Conservation (phyloP, 2,113 vertebrate species). For the Hiodon alosoides region DNA sequence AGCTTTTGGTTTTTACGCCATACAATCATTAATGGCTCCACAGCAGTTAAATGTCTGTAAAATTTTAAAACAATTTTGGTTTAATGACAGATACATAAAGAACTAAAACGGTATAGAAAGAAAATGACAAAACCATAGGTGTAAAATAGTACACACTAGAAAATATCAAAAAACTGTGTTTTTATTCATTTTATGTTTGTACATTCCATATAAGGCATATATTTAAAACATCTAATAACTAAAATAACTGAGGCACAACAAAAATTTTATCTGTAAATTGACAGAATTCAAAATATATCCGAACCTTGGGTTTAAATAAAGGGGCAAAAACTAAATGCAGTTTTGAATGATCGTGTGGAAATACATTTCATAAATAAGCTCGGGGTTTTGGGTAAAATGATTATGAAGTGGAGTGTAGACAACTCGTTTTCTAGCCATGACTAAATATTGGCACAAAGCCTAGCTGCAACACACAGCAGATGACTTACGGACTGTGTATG, state of each 20-base stretch:
- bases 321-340: constrained; percentile 32
- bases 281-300: constrained; percentile 40
- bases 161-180: constrained; percentile 82
- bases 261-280: constrained; percentile 48
- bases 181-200: constrained; percentile 82
- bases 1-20: too few relatives aligned
- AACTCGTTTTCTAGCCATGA: constrained; percentile 30
- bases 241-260: constrained; percentile 65
- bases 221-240: constrained; percentile 71
- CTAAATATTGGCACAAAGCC: constrained; percentile 30
- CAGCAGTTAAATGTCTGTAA: not conserved
- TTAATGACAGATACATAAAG: not conserved
- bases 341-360: constrained; percentile 34
- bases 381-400: constrained; percentile 36
- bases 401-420: constrained; percentile 34
- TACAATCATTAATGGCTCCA: too few relatives aligned
- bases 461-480: constrained; percentile 26
- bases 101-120: constrained; percentile 8
- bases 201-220: constrained; percentile 80
- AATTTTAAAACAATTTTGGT: not conserved
- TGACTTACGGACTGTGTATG: constrained; percentile 13
- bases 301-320: constrained; percentile 13
- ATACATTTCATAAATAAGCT: constrained; percentile 38
- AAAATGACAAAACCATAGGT: constrained; percentile 24
- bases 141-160: constrained; percentile 48